Percentiles rank a stretch among this genome's conserved stretches.
Evolutionary conservation across 2,113 vertebrate genomes (phyloP).

Genomic region (Aphyosemion australe): DNA sequence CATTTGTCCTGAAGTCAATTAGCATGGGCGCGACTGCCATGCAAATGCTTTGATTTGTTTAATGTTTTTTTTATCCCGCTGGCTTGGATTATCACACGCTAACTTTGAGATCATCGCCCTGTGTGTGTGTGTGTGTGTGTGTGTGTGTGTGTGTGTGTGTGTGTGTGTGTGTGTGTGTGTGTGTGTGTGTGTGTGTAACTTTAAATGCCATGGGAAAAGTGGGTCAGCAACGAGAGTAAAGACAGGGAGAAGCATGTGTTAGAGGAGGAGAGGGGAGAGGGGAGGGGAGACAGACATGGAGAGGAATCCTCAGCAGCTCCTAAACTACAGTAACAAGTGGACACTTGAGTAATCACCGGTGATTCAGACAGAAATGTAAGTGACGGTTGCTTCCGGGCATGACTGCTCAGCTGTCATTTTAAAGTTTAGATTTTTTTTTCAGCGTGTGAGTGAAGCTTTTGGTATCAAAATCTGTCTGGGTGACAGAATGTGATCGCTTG

Average conservation of each 20-base stretch:
- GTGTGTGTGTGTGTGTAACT: conserved; percentile 62
- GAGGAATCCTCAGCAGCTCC: conserved; percentile 56
- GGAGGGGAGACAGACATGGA: conserved; percentile 55
- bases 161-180: too few species aligned
- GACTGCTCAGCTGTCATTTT: conserved; percentile 47
- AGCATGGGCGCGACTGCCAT: conserved; percentile 22
- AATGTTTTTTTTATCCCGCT: conserved; percentile 6
- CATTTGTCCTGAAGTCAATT: conserved; percentile 47
- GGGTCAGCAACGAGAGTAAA: conserved; percentile 58
- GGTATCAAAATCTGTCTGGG: neutral
- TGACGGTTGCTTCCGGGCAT: conserved; percentile 60
- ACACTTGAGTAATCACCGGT: conserved; percentile 72
- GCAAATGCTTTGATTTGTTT: conserved; percentile 37
- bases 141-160: too few species aligned
- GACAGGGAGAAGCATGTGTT: conserved; percentile 50
- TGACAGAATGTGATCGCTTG: neutral
- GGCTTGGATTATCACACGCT: conserved; percentile 39
- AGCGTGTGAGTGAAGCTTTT: conserved; percentile 24
- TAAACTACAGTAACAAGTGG: conserved; percentile 69
- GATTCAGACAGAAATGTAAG: conserved; percentile 75
- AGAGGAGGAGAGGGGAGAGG: conserved; percentile 48
- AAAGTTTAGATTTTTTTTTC: neutral
- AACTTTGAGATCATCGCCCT: conserved; percentile 48
- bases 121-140: too few species aligned
- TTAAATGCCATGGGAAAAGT: conserved; percentile 64